Conservation (phyloP, 2,797 vertebrate genomes). For the Anguilla marmorata region DNA sequence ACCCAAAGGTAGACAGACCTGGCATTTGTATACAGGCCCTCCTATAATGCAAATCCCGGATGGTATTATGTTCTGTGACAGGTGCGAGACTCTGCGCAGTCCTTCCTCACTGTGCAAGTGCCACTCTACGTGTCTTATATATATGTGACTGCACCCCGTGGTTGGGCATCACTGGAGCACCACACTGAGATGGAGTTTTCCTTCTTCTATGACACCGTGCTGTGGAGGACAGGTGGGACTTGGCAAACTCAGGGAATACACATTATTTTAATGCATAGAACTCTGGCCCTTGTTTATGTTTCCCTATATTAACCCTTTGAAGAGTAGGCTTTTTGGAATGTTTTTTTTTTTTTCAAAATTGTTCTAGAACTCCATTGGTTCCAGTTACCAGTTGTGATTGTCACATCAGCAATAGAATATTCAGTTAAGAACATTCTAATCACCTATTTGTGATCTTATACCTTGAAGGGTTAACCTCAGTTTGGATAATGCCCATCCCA, state of each 20-base stretch:
- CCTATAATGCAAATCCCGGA: not conserved
- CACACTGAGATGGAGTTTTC: constrained; percentile 99
- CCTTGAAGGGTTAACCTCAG: not conserved
- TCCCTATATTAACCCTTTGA: not conserved
- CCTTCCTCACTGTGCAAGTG: constrained; percentile 92
- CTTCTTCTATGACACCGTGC: constrained; percentile 95
- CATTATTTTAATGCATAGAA: not conserved
- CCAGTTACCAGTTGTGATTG: not conserved
- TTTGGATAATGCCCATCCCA: not conserved
- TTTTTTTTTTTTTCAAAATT: too few species aligned
- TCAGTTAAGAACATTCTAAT: not conserved
- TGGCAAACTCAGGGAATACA: not conserved
- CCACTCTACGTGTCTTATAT: constrained; percentile 95
- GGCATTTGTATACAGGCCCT: constrained; percentile 25
- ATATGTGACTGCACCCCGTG: constrained; percentile 90
- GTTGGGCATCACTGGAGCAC: constrained; percentile 96
- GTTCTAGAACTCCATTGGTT: not conserved
- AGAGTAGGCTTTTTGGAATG: too few species aligned
- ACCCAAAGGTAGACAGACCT: not conserved
- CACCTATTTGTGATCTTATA: not conserved
- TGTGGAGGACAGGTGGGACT: constrained; percentile 89
- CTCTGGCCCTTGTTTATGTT: not conserved
- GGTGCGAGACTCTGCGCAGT: constrained; percentile 96
- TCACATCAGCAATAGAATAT: too few species aligned
- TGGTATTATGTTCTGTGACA: constrained; percentile 53